Evolutionary conservation across 1,140 invertebrate genomes (phyloP).

Genomic region (Pseudobourletiella spinata): DNA sequence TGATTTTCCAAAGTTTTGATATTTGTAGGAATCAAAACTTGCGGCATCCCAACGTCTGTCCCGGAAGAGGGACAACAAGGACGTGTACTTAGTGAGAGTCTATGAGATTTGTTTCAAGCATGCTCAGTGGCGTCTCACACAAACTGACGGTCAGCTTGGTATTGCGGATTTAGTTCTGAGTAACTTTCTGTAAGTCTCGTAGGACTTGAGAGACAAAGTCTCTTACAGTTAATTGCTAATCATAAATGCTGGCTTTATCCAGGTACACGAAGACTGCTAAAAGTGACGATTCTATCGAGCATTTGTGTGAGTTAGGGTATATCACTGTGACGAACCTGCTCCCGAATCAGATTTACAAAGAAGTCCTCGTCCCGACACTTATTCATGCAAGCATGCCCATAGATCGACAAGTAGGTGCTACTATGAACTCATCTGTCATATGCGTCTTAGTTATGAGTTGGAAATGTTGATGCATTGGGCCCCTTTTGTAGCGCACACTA

Average conservation of each 20-base stretch:
- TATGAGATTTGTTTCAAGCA: conserved; percentile 98
- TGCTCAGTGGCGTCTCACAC: conserved; percentile 95
- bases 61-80: conserved; percentile 50
- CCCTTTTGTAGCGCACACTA: conserved; percentile 65
- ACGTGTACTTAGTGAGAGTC: conserved; percentile 64
- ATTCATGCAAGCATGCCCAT: conserved; percentile 81
- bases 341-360: conserved; percentile 88
- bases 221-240: no score
- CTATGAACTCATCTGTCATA: no score
- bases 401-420: conserved; percentile 54
- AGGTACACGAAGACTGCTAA: conserved; percentile 92
- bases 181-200: conserved; percentile 80
- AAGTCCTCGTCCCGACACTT: conserved; percentile 80
- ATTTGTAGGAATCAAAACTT: conserved; percentile 30
- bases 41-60: conserved; percentile 32
- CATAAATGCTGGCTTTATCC: no score
- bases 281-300: conserved; percentile 93
- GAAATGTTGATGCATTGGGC: no score
- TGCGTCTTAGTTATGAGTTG: no score
- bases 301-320: conserved; percentile 93
- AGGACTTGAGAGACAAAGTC: neutral
- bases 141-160: conserved; percentile 92
- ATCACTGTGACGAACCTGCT: conserved; percentile 89
- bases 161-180: conserved; percentile 91
- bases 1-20: no score